Evolutionary conservation across 1,140 invertebrate genomes (phyloP).

Genomic region (Daktulosphaira vitifoliae): DNA sequence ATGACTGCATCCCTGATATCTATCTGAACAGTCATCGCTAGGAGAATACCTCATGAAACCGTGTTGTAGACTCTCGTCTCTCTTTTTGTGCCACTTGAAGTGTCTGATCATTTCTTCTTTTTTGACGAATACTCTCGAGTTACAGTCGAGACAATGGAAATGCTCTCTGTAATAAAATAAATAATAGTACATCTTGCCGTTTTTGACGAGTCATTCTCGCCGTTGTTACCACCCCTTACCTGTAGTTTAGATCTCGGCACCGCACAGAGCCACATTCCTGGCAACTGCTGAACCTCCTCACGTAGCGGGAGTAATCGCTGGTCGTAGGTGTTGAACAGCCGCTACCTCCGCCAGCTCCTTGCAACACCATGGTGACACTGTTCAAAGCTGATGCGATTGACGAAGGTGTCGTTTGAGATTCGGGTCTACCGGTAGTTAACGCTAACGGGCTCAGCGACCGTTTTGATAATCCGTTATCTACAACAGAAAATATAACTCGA

Average conservation of each 20-base stretch:
- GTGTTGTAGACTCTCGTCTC: conserved; percentile 90
- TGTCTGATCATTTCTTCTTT: conserved; percentile 99
- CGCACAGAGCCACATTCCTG: conserved; percentile 68
- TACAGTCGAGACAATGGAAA: conserved; percentile 92
- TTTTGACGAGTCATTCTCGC: not conserved
- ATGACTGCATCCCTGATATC: conserved; percentile 74
- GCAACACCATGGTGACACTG: conserved; percentile 14
- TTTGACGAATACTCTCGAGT: conserved; percentile 79
- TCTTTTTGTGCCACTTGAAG: conserved; percentile 98
- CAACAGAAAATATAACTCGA: not conserved
- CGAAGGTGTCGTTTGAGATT: not conserved
- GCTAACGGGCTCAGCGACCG: conserved; percentile 16
- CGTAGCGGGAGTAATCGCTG: conserved; percentile 68
- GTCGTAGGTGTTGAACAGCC: conserved; percentile 2
- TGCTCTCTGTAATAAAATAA: conserved; percentile 61
- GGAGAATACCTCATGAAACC: conserved; percentile 93
- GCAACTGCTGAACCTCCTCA: conserved; percentile 64
- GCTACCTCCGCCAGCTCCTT: not conserved
- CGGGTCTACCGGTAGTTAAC: not conserved
- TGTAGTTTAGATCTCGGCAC: conserved; percentile 72
- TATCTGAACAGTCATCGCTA: conserved; percentile 79
- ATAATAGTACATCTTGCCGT: too few relatives aligned
- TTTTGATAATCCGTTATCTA: conserved; percentile 24
- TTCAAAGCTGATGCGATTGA: conserved; percentile 10
- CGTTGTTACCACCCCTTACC: conserved; percentile 38